These are phyloP conservation scores for Heliconius sara DNA, from an alignment of 2,888 invertebrate species.

Conservation along the genomic window DNA sequence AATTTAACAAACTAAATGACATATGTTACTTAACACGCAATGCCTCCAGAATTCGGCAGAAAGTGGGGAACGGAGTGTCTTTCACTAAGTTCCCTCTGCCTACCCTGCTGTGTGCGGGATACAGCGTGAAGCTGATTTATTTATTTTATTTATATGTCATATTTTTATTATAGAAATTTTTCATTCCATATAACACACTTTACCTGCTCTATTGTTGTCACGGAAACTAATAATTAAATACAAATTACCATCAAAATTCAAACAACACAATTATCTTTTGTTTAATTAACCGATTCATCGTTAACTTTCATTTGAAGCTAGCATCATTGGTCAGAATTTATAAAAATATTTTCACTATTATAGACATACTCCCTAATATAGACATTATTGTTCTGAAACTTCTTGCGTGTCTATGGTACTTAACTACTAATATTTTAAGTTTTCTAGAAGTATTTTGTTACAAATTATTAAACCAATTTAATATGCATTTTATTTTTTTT, in stretches of 20 bases:
- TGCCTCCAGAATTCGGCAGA: too few species aligned
- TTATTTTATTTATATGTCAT: too few species aligned
- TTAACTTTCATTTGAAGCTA: background rate
- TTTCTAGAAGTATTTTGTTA: background rate
- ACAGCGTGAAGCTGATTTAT: too few species aligned
- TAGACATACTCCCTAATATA: background rate
- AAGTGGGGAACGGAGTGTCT: too few species aligned
- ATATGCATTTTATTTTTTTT: too few species aligned
- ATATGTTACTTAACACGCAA: too few species aligned
- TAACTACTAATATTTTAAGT: background rate
- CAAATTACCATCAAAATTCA: background rate
- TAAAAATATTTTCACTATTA: background rate
- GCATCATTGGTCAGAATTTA: background rate
- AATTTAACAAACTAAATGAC: background rate
- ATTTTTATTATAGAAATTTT: background rate
- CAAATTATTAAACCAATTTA: too few species aligned
- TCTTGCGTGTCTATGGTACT: background rate
- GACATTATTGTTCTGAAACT: background rate
- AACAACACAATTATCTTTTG: background rate
- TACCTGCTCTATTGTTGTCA: background rate
- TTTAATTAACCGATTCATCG: background rate
- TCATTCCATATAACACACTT: background rate
- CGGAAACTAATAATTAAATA: background rate
- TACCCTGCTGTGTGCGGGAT: too few species aligned
- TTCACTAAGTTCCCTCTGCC: too few species aligned